Base-by-base conservation (phyloP, 1,140 invertebrate species). In the Stenopsyche tienmushanensis region DNA sequence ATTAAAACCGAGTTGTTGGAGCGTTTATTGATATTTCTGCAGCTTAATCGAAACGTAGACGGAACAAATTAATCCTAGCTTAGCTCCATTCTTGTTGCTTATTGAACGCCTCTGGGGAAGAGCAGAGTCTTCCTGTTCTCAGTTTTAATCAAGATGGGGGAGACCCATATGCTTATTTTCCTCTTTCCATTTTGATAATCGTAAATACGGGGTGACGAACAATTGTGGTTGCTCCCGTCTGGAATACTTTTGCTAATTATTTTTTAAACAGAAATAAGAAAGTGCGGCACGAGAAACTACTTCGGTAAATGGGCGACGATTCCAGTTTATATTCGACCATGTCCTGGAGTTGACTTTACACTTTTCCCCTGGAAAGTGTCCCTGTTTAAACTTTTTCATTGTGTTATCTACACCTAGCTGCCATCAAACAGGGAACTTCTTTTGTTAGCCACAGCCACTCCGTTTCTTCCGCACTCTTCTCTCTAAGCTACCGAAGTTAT, bases 361-460 rank as follows among this genome's bases (percentile, higher is more conserved):
- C 59, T 50, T 57, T 41, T 41, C 53, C 53, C 5, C 25, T 17
- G 20, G 25, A 62, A 49, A 50, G 24, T 49, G 59, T 45, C 50
- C 42, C 17, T 57, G 53, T 55, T 55, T 64, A 55, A 64, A 64
- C 50, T 55, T 65, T 65, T 65, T 58, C 64, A 65, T 50, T 39
- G 44, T 49, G 41, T 47, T 49, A 57, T 65, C 64, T 50, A 57
- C 45, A 57, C 29, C 64, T 20, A 47, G 54, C 24, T 57, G 45
- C 10, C 44, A 45, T 47, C 44, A 18, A 58, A 49, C 13, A 58
- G 34, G 57, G 25, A 59, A 60, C 18, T 66, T 53, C 64, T 66
- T 66, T 66, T 66, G 64, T 66, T 66, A 20, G 55, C 57, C 57
- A 54, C 57, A 45, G 25, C n/a, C 59, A 24, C 49, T 18, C 20